Base-by-base conservation (phyloP, 2,888 invertebrate genomes). In the Panorpa germanica region DNA sequence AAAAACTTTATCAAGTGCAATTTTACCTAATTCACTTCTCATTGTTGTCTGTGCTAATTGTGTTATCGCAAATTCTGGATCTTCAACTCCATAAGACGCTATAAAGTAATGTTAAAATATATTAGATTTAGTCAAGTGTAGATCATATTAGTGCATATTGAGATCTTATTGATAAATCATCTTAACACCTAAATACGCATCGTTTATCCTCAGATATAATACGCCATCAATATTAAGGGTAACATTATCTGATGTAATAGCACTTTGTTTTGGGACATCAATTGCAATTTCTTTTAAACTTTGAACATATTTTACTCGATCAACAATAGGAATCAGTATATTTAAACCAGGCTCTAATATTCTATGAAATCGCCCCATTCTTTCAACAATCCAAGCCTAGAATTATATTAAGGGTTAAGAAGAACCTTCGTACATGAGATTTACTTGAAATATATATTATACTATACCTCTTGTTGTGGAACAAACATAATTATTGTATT, bases 41-140 rank as follows among this genome's bases (percentile, higher is more conserved):
- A 98, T 99, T 1, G 98, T 98, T 0, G 98, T 99, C 62, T 98
- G 98, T 3, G 98, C 98, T 25, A 99, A 58, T 55, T 98, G 96
- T 2, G 95, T 95, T 35, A 98, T 90, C 1, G 98, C 98, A 63
- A 93, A 99, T 55, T 98, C 96, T 1, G 96, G 91, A 59, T 99
- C 96, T 57, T 96, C 95, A 7, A 98, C 96, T 13, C 96, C 96
- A 55, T 98, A 98, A 39, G 93, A 91, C 28, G 80, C 75, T 67
- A 38, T 21, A 52, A 49, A 34, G n/a, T 14, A 13, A 26, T 28
- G 25, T 34, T 31, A 14, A 7, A 21, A 26, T 29, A 34, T 22
- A 17, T 11, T 30, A 31, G 15, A 15, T 22, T 27, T 9, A 25
- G 21, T n/a, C 25, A 29, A 6, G 13, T 12, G 14, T 8, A 9